Evolutionary conservation across 2,113 vertebrate genomes (phyloP), one percentile per base, ranked within the genome.

Genomic region (Albula goreensis): DNA sequence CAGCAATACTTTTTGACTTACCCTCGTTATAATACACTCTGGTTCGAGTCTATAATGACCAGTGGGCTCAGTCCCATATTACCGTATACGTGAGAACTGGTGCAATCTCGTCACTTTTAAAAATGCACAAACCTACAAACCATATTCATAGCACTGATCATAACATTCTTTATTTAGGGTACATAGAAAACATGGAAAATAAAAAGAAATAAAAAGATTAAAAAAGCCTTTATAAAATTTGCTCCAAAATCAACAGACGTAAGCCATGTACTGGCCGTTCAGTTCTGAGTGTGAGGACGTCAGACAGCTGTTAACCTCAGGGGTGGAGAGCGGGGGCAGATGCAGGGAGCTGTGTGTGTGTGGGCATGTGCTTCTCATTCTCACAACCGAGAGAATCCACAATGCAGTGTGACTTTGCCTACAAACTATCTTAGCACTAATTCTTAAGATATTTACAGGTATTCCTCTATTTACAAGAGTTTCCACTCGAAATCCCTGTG

Each of bases 191-290:
- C 70, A 74, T 74, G 22, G 31, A 31, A 74, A 74, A 74, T 74
- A 74, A 74, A 74, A 74, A 31, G n/a, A 74, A 74, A 25, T 74
- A 74, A 74, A 74, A 74, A 66, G 60, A 66, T 66, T 74, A 31
- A 74, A 74, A 74, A 74, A 74, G 70, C 70, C 70, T 74, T 74
- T 74, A 74, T 74, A 74, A 74, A 74, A 74, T 74, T 74, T 74
- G 70, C n/a, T n/a, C 22, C n/a, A 31, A 74, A 74, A 74, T 70
- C 63, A 70, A 70, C 22, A 70, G 17, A 70, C 17, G n/a, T 6
- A 22, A 70, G 63, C 63, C 63, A 70, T n/a, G 22, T n/a, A 70
- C 70, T 74, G 70, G 70, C 70, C 70, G 31, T 74, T 25, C n/a
- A 74, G 70, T 74, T 31, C 70, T 25, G 70, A 74, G 70, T 70